phyloP scores from a whole-genome alignment of 2,888 invertebrate genomes.

The Chalcis sispes region DNA sequence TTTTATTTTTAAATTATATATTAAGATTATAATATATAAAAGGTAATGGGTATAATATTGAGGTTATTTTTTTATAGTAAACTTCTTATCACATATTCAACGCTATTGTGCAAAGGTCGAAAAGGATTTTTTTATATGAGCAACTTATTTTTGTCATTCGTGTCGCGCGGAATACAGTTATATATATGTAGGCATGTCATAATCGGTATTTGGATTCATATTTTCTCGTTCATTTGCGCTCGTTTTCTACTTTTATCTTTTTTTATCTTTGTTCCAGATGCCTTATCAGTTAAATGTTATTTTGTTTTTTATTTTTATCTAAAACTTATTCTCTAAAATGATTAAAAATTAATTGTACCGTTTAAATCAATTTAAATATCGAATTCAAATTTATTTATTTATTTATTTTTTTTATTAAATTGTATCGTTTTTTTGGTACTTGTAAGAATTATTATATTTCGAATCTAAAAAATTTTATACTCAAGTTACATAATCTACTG shows the following conservation, averaged over 20 bases:
- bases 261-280: constrained; percentile 18
- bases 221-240: not conserved
- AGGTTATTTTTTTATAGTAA: too few species aligned
- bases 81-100: too few species aligned
- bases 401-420: too few species aligned
- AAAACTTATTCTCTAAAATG: not conserved
- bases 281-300: not conserved
- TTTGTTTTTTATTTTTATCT: constrained; percentile 29
- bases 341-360: not conserved
- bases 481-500: constrained; percentile 38
- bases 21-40: too few species aligned
- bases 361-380: not conserved
- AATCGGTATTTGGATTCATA: not conserved
- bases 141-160: constrained; percentile 46
- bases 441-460: not conserved
- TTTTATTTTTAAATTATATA: too few species aligned
- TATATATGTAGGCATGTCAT: not conserved
- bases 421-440: not conserved
- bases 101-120: constrained; percentile 55
- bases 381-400: not conserved
- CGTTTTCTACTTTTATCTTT: not conserved
- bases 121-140: constrained; percentile 43
- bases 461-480: constrained; percentile 5
- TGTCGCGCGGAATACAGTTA: not conserved
- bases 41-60: too few species aligned